A percentile compares a stretch with the other conserved stretches of the same genome.
Evolutionary conservation across 2,888 invertebrate species (phyloP).

Genomic region (Cerastis rubricosa): DNA sequence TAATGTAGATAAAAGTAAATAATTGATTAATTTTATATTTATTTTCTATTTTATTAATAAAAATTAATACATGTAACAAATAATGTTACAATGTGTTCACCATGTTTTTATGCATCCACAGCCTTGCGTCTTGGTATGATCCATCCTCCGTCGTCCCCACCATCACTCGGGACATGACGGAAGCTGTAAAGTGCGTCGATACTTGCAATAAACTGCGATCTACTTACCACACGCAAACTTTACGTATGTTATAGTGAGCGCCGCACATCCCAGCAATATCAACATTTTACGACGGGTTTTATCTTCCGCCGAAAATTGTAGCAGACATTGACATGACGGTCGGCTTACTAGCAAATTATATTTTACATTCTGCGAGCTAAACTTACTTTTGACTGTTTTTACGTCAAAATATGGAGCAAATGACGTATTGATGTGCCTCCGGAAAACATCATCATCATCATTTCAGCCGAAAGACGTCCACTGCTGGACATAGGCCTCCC

Average conservation of each 20-base stretch:
- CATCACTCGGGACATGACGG: background rate
- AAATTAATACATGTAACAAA: too few species aligned
- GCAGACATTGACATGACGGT: background rate
- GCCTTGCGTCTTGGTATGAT: background rate
- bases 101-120: background rate
- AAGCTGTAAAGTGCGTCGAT: background rate
- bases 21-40: too few species aligned
- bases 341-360: constrained; percentile 3
- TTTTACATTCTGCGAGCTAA: background rate
- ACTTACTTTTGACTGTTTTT: background rate
- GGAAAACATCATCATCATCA: too few species aligned
- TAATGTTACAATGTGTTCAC: too few species aligned
- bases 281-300: constrained; percentile 21
- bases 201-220: constrained; percentile 16
- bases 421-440: too few species aligned
- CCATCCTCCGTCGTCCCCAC: too few species aligned
- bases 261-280: constrained; percentile 2
- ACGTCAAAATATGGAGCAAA: background rate
- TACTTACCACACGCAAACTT: constrained; percentile 2
- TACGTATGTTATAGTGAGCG: constrained; percentile 12
- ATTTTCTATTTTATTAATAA: too few species aligned
- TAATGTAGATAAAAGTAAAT: too few species aligned
- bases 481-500: too few species aligned
- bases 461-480: too few species aligned
- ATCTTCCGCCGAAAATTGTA: background rate